Evolutionary conservation across 1,140 invertebrate genomes (phyloP).

Genomic region (Laodelphax striatellus): DNA sequence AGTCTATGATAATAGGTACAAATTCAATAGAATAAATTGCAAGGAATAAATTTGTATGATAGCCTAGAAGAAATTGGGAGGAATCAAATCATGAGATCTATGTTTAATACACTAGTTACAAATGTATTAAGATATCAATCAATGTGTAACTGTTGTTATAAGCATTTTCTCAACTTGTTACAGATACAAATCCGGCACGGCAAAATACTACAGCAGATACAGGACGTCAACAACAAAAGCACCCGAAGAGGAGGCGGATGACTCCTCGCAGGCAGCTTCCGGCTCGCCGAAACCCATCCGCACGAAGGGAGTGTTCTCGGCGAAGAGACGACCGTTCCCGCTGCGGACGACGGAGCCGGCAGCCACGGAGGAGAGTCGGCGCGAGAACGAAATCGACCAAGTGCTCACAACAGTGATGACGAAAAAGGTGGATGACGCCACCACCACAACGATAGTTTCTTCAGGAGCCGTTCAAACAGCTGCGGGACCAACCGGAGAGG

Average conservation of each 20-base stretch:
- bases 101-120: no score
- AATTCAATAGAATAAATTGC: no score
- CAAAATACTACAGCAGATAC: conserved; percentile 26
- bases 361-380: conserved; percentile 3
- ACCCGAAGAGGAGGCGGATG: conserved; percentile 3
- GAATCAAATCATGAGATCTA: no score
- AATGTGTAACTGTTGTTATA: no score
- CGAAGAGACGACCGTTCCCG: conserved; percentile 23
- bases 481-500: conserved; percentile 28
- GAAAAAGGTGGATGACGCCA: conserved; percentile 20
- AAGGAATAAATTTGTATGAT: no score
- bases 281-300: conserved; percentile 8
- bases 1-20: no score
- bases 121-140: no score
- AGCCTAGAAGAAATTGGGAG: no score
- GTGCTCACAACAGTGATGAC: conserved; percentile 1
- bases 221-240: conserved; percentile 18
- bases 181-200: conserved; percentile 20
- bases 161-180: not conserved
- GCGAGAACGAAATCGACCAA: conserved; percentile 13
- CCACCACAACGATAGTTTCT: conserved; percentile 18
- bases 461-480: conserved; percentile 9
- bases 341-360: conserved; percentile 8
- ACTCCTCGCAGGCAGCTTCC: conserved; percentile 4
- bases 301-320: conserved; percentile 21